Evolutionary conservation across 2,797 vertebrate genomes (phyloP).

Genomic region (Sebastes cheni): DNA sequence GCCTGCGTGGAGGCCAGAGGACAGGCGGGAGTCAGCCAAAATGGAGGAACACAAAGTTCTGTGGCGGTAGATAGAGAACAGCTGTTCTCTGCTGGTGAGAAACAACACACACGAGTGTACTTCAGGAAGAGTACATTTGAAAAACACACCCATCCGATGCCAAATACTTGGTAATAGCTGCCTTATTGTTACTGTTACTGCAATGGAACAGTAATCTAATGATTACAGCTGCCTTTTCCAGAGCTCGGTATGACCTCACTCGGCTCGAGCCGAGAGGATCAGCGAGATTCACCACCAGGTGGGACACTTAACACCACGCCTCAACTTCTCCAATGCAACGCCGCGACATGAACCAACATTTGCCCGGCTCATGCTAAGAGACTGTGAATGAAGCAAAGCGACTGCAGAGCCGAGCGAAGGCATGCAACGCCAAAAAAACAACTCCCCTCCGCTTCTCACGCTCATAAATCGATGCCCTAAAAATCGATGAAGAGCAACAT

Average conservation of each 20-base stretch:
- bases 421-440: constrained; percentile 1
- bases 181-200: constrained; percentile 24
- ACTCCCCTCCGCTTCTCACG: neutral
- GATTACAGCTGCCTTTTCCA: constrained; percentile 13
- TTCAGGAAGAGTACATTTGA: neutral
- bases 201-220: constrained; percentile 17
- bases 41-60: constrained; percentile 59
- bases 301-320: constrained; percentile 58
- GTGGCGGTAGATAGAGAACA: constrained; percentile 40
- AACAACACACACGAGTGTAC: constrained; percentile 1
- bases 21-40: constrained; percentile 51
- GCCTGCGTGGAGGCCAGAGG: constrained; percentile 42
- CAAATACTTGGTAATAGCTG: constrained; percentile 4
- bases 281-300: constrained; percentile 50
- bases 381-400: constrained; percentile 28
- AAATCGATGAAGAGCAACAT: constrained; percentile 46
- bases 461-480: constrained; percentile 55
- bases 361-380: neutral
- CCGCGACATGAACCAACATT: constrained; percentile 42
- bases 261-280: neutral
- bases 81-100: constrained; percentile 44
- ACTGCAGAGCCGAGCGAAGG: constrained; percentile 20
- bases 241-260: constrained; percentile 27
- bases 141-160: neutral
- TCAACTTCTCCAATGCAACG: constrained; percentile 39